Base-by-base conservation (phyloP, 2,113 vertebrate species). In the Nothoprocta perdicaria region DNA sequence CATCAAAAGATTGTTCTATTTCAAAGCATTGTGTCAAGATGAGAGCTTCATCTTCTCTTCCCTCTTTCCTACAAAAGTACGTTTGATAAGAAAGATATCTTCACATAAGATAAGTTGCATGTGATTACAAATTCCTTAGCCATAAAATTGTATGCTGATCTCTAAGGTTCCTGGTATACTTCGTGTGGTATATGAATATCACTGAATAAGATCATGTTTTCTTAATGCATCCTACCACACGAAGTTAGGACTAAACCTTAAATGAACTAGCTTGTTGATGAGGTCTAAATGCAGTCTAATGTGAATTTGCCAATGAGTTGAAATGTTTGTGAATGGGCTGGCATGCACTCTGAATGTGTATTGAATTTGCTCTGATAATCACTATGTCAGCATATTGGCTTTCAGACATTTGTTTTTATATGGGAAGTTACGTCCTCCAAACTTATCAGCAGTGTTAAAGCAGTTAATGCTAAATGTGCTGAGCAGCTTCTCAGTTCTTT, bases 381-480 rank as follows among this genome's bases (percentile, higher is more conserved):
- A 72, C 45, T 76, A 62, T 66, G 22, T 79, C 91, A 90, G n/a
- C 65, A 79, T 67, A 40, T 29, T 67, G 69, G 11, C 40, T 95
- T 78, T 92, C 48, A 74, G 57, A 91, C 38, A 88, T 92, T 95
- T 95, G 85, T 66, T 95, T 68, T 94, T 84, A 69, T 93, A 92
- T 12, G 68, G 29, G 61, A 82, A 78, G 22, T 38, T 52, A 8
- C 63, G 94, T 86, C 60, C 69, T 86, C 53, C 14, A 94, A 91
- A 84, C 35, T 38, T 74, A 83, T 22, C 38, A 52, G 9, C 18
- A 73, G 10, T 40, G 19, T 41, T 92, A 31, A 67, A 79, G 8
- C 89, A 79, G 89, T 93, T 93, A 84, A 96, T 83, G 14, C 26
- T 89, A 95, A 94, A 33, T 55, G 90, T 14, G 14, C 31, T 45